phyloP scores from a whole-genome alignment of 37 sponge, comb jelly and placozoan species.

The Aphrocallistes beatrix region DNA sequence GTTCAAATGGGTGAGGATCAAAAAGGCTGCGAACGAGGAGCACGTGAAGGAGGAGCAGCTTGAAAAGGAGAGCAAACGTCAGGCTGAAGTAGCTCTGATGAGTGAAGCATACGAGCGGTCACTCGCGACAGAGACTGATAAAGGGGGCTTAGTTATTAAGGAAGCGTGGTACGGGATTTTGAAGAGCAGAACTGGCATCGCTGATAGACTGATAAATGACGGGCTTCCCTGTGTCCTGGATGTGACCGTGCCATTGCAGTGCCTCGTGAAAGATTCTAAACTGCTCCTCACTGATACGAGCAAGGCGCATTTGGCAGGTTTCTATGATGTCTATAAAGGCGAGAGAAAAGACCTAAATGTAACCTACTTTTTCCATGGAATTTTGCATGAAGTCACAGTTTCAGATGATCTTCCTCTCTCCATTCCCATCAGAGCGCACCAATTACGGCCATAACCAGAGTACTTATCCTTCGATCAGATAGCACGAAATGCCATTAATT shows the following conservation, averaged over 20 bases:
- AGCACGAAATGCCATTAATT: no score
- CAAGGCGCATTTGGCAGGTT: slow-evolving; percentile 70
- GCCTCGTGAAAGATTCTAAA: slow-evolving; percentile 79
- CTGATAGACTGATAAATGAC: background rate
- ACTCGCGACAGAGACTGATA: slow-evolving; percentile 40
- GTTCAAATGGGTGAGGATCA: slow-evolving; percentile 24
- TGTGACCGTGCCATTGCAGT: slow-evolving; percentile 77
- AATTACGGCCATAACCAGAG: slow-evolving; percentile 5
- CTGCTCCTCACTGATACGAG: slow-evolving; percentile 51
- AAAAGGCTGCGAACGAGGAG: slow-evolving; percentile 28
- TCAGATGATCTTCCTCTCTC: slow-evolving; percentile 50
- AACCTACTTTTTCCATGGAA: slow-evolving; percentile 62
- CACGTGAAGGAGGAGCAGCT: slow-evolving; percentile 34
- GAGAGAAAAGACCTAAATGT: slow-evolving; percentile 70
- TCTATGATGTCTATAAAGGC: slow-evolving; percentile 84
- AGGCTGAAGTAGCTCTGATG: slow-evolving; percentile 80
- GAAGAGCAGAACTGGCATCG: slow-evolving; percentile 21
- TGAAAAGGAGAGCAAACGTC: slow-evolving; percentile 52
- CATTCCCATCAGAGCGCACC: slow-evolving; percentile 77
- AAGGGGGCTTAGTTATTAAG: slow-evolving; percentile 61
- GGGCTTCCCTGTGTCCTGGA: slow-evolving; percentile 55
- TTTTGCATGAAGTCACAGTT: slow-evolving; percentile 77
- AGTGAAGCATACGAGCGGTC: slow-evolving; percentile 58
- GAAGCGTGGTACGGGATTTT: slow-evolving; percentile 93
- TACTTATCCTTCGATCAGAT: no score